Evolutionary conservation across 1,140 invertebrate species (phyloP), one percentile per base, ranked within the genome.

Genomic region (Ceratoteleas bidentatus): DNA sequence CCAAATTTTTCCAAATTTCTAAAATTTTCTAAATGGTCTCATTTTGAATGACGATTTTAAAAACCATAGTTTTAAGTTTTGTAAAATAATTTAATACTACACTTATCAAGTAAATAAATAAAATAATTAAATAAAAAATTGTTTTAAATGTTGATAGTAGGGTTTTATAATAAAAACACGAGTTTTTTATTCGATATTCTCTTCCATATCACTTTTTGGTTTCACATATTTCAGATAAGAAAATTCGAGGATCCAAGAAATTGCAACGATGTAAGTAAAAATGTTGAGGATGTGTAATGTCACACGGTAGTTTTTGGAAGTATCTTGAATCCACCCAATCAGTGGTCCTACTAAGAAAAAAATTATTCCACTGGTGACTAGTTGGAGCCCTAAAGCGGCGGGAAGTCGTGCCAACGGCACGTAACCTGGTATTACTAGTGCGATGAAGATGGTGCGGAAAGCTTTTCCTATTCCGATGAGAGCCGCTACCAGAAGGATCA

Each of bases 391-490:
- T 3, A 79, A 57, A 9, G 94, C 94, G 0, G 93, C 92, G 0
- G 94, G 93, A 57, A 95, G 92, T 78, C 93, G 92, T 66, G 94
- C 93, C 8, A 94, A 92, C 0, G 94, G 90, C 2, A 95, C 94
- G 81, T 95, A 93, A 84, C 92, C 93, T 3, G 95, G 94, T 73
- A 96, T 94, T 3, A 95, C 93, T 5, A 95, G 88, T 2, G 93
- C 92, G 85, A 94, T 94, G 82, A 94, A 95, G 0, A 95, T 94
- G 40, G 94, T 94, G 53, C 94, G 90, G 13, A 95, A 89, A 0
- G 94, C 95, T 89, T 95, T 96, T 45, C 94, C 93, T 0, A 95
- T 88, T 0, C 95, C 95, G 33, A 95, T 70, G 6, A 88, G 83
- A 24, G 87, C 34, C 0, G 86, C 81, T 6, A 90, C 84, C 0